Evolutionary conservation across 2,113 vertebrate species (phyloP).

Genomic region (Percina caprodes): DNA sequence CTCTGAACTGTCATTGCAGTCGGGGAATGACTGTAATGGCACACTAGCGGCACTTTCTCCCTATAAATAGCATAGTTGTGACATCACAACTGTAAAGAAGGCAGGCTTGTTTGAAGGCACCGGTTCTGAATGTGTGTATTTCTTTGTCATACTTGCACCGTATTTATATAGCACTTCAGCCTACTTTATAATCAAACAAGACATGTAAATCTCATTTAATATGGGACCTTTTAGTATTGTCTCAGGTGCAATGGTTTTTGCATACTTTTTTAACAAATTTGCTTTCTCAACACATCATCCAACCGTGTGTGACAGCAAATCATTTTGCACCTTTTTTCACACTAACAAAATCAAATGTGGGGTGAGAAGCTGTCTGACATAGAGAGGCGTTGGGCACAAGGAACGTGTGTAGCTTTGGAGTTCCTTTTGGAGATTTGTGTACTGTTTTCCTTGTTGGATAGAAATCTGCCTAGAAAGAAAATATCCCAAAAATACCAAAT

Average conservation of each 20-base stretch:
- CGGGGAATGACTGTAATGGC: too few species aligned
- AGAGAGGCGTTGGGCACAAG: background rate
- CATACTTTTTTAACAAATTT: conserved; percentile 1
- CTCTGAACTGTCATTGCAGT: too few species aligned
- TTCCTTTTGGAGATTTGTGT: conserved; percentile 26
- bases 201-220: too few species aligned
- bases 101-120: too few species aligned
- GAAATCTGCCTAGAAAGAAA: conserved; percentile 23
- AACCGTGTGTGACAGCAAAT: conserved; percentile 13
- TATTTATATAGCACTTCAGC: too few species aligned
- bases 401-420: conserved; percentile 6
- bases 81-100: too few species aligned
- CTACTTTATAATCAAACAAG: too few species aligned
- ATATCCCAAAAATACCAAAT: background rate
- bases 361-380: conserved; percentile 26
- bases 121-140: too few species aligned
- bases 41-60: too few species aligned
- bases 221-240: background rate
- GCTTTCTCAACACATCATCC: background rate
- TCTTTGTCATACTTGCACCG: too few species aligned
- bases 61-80: too few species aligned
- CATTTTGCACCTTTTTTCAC: conserved; percentile 37
- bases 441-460: background rate
- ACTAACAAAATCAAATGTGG: conserved; percentile 5
- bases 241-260: background rate